A percentile compares a stretch with the other conserved stretches of the same genome.
phyloP scores from a whole-genome alignment of 2,888 invertebrate species.

The Leptopilina syphax region DNA sequence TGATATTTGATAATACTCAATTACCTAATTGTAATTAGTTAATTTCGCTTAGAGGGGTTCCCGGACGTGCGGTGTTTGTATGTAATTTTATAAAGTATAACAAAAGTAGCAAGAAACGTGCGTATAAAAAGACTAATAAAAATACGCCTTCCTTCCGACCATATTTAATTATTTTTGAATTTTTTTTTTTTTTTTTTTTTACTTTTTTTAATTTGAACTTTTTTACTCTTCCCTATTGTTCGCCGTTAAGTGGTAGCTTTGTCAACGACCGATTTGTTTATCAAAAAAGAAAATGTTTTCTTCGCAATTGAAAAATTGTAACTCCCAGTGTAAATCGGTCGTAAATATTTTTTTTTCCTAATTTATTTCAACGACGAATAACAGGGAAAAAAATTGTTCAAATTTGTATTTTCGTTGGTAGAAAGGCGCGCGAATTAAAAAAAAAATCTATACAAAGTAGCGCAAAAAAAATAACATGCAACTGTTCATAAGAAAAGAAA shows the following conservation, averaged over 20 bases:
- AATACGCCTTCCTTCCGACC: conserved; percentile 19
- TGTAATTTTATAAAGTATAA: conserved; percentile 44
- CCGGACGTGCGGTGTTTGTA: conserved; percentile 52
- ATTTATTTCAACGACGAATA: conserved; percentile 34
- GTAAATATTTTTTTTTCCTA: neutral
- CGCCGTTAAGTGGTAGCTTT: conserved; percentile 23
- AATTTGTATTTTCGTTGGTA: conserved; percentile 23
- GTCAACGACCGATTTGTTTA: conserved; percentile 17
- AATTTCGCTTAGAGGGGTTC: conserved; percentile 45
- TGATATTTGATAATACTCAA: conserved; percentile 56
- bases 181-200: neutral
- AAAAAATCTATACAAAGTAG: conserved; percentile 34
- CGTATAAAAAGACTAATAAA: conserved; percentile 26
- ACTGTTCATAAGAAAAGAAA: conserved; percentile 55
- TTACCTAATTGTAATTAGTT: conserved; percentile 41
- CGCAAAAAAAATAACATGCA: conserved; percentile 56
- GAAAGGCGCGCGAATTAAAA: conserved; percentile 21
- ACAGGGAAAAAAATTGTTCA: neutral
- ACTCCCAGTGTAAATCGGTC: conserved; percentile 28
- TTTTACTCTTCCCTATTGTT: conserved; percentile 9
- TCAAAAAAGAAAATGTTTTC: neutral
- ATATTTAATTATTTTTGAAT: neutral
- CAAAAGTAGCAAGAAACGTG: conserved; percentile 41
- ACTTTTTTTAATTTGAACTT: neutral
- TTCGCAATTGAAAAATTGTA: neutral